Evolutionary conservation across 2,888 invertebrate species (phyloP), one percentile per base, ranked within the genome.

Genomic region (Eulithis testata): DNA sequence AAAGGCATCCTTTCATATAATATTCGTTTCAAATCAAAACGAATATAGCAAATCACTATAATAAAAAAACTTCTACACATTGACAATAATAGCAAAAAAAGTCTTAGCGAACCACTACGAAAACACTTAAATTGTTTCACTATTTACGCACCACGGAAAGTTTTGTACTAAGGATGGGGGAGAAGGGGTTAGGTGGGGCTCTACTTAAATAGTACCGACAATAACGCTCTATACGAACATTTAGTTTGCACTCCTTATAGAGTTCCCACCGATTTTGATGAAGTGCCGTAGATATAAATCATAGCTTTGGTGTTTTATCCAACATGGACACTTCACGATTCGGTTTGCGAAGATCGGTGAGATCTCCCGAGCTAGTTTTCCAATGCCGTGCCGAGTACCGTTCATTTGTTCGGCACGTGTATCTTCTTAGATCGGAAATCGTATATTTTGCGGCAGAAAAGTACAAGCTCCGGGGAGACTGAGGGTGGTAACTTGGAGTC

Each of bases 391-490:
- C 49, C 21, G 14, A 36, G 44, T 44, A 49, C 50, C 49, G 75
- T 79, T 92, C 92, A 93, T 79, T 93, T 92, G 83, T 87, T 90
- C 55, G 90, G 90, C 11, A 88, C 85, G 72, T 90, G 90, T 70
- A 96, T 94, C 77, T 96, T 94, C 85, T 97, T 98, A 79, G 97
- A 96, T 76, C 98, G 95, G 93, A 98, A 98, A 92, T 99, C 99
- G 93, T 99, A 99, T 67, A 99, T 84, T 78, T 97, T 96, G 56
- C 98, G 96, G 90, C 99, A 99, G 94, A 98, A 97, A 86, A 99
- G 97, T 51, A 99, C 97, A 87, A 98, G 95, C 80, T 98, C 98
- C 8, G 96, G 94, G 63, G 96, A 95, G 21, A 93, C 91, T 44
- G 88, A 69, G 90, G 90, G 95, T 89, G 89, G 96, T 85, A 88